Conservation (phyloP, 2,888 invertebrate genomes). For the Amiota communis region DNA sequence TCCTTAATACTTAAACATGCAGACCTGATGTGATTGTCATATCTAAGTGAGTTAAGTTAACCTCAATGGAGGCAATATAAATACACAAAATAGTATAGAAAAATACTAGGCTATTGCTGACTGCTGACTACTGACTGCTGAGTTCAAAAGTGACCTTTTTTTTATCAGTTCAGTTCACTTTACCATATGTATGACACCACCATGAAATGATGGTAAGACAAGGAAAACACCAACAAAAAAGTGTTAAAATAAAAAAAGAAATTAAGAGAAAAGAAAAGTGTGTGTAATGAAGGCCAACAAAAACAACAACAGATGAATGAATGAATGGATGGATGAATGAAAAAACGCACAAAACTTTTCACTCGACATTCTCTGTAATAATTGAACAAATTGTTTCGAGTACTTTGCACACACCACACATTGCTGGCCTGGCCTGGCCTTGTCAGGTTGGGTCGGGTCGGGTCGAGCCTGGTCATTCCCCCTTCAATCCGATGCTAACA, state of each 20-base stretch:
- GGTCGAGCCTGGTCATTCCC: no score
- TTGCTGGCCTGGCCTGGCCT: neutral
- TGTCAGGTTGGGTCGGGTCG: no score
- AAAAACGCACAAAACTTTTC: slow-evolving; percentile 17
- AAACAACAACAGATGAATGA: neutral
- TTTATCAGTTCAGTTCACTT: neutral
- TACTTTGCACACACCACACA: slow-evolving; percentile 39
- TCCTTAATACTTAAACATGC: no score
- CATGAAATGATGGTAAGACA: no score
- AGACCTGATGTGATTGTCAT: no score
- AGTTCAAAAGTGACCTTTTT: neutral
- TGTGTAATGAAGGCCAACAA: neutral
- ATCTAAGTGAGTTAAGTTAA: no score
- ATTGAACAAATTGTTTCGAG: slow-evolving; percentile 67
- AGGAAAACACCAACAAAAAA: slow-evolving; percentile 4
- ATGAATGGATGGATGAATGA: neutral
- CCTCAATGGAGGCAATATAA: no score
- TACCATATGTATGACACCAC: no score
- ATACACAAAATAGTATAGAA: no score
- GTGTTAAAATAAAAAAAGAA: slow-evolving; percentile 4
- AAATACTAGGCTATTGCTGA: no score
- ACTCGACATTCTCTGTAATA: slow-evolving; percentile 47
- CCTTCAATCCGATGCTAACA: no score
- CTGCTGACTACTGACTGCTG: no score
- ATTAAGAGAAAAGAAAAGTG: neutral